phyloP scores from a whole-genome alignment of 2,113 vertebrate species.

The Mustelus asterias region DNA sequence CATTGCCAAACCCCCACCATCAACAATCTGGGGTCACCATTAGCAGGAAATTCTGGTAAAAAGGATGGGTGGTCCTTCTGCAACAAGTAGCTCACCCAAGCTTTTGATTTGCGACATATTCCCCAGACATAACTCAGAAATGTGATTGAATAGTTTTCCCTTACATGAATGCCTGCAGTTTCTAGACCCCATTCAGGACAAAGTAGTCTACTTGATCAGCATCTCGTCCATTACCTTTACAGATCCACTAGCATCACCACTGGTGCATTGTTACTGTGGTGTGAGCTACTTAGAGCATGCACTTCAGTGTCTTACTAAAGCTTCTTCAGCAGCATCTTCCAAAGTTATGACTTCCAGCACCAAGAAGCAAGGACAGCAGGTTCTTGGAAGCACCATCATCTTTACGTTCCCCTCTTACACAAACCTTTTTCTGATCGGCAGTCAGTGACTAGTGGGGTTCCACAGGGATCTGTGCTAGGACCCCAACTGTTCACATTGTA shows the following conservation, averaged over 20 bases:
- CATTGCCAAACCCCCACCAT: background rate
- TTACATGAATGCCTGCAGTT: background rate
- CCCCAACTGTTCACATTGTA: too few species aligned
- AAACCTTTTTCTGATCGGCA: too few species aligned
- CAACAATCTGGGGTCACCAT: background rate
- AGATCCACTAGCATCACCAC: background rate
- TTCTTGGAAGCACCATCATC: background rate
- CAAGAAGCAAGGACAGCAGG: background rate
- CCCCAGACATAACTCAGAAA: background rate
- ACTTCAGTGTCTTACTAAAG: background rate
- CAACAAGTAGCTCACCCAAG: background rate
- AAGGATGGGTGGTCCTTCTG: background rate
- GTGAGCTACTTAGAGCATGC: background rate
- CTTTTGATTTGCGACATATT: background rate
- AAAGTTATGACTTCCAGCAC: background rate
- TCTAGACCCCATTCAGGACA: background rate
- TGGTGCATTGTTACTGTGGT: background rate
- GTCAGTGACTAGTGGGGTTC: too few species aligned
- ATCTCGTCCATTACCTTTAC: background rate
- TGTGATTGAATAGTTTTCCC: background rate
- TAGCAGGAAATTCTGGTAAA: background rate
- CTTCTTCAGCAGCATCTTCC: background rate
- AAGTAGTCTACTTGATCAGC: background rate
- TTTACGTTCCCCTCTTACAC: background rate
- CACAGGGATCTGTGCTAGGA: too few species aligned